Evolutionary conservation across 2,888 invertebrate species (phyloP).

Genomic region (Euphydryas editha): DNA sequence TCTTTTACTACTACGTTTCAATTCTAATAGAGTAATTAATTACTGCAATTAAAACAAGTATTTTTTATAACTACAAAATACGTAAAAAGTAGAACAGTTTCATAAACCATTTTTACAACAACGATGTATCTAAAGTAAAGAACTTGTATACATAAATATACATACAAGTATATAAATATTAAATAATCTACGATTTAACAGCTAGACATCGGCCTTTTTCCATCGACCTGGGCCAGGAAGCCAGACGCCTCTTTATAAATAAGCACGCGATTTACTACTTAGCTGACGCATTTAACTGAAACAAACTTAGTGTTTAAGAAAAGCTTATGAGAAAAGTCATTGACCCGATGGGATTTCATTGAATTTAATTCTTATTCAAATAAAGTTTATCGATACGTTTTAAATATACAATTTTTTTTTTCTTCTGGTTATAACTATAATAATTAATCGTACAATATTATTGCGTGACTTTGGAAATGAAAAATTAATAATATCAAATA

Average conservation of each 20-base stretch:
- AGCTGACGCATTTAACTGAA: conserved; percentile 35
- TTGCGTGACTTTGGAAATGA: neutral
- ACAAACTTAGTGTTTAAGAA: conserved; percentile 34
- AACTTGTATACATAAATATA: conserved; percentile 12
- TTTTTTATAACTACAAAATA: neutral
- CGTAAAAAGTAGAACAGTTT: no score
- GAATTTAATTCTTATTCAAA: neutral
- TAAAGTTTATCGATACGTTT: neutral
- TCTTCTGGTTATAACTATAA: neutral
- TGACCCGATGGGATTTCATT: conserved; percentile 6
- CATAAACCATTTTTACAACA: no score
- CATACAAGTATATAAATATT: no score
- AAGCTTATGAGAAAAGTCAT: conserved; percentile 20
- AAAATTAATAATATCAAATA: neutral
- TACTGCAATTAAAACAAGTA: neutral
- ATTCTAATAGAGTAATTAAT: neutral
- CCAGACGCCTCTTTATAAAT: conserved; percentile 33
- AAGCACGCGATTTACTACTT: conserved; percentile 42
- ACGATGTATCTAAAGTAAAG: neutral
- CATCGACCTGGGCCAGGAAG: conserved; percentile 28
- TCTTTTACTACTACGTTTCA: no score
- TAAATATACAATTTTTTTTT: neutral
- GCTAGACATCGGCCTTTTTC: conserved; percentile 20
- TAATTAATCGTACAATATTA: neutral
- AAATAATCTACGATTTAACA: neutral